Evolutionary conservation across 2,113 vertebrate genomes (phyloP).

Genomic region (Dendropsophus ebraccatus): DNA sequence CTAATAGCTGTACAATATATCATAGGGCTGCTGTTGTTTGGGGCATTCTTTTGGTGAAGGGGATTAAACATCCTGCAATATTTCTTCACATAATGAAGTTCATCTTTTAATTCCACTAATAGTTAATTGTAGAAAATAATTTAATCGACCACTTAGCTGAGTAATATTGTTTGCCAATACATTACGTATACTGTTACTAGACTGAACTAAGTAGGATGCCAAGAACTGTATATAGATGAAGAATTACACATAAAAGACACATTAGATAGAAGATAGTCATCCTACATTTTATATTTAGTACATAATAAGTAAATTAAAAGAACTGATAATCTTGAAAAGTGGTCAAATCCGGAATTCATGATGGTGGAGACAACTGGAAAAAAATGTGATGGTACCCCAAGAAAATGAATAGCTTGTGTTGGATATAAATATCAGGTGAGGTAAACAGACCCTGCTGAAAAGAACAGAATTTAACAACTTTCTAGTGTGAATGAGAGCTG

Average conservation of each 20-base stretch:
- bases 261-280: not conserved
- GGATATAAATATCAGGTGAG: no score
- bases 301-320: not conserved
- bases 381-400: not conserved
- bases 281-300: not conserved
- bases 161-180: not conserved
- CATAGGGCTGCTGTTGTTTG: not conserved
- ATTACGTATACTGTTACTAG: not conserved
- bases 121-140: not conserved
- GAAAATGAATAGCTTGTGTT: no score
- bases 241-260: not conserved
- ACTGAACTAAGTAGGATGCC: not conserved
- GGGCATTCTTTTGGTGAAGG: not conserved
- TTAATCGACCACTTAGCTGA: not conserved
- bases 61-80: not conserved
- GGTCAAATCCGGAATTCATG: not conserved
- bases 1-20: conserved; percentile 11
- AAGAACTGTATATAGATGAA: not conserved
- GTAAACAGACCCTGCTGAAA: no score
- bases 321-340: not conserved
- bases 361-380: not conserved
- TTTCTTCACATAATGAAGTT: not conserved
- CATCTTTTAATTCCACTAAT: not conserved
- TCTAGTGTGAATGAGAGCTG: no score
- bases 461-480: no score